Evolutionary conservation across 1,140 invertebrate genomes (phyloP), one percentile per base, ranked within the genome.

Genomic region (Drosophila rufa): DNA sequence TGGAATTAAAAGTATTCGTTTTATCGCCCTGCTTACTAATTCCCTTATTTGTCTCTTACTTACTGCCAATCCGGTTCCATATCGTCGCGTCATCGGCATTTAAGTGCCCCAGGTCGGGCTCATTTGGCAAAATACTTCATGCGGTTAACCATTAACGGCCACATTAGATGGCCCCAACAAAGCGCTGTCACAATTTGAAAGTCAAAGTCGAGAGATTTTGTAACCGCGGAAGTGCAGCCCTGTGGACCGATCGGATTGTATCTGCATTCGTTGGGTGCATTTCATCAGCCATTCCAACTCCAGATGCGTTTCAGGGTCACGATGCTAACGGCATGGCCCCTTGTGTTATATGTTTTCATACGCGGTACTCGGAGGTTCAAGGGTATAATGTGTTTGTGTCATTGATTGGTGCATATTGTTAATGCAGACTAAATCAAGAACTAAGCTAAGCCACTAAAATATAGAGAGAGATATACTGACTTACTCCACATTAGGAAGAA

Each of bases 191-290:
- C 48, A 77, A 80, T 90, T 83, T 90, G 85, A 90, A 89, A 89
- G 86, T 90, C 86, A 90, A 74, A 76, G 61, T 82, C 70, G 70
- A 33, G 8, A 33, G 30, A 76, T 89, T 89, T 87, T 80, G 84
- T 78, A 87, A 87, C 80, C 84, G 51, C 43, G 57, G 53, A 65
- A 80, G 62, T 79, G 77, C 60, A 56, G 56, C 42, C 9, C n/a
- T 3, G 42, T 61, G 58, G n/a, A n/a, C 38, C 40, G 62, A 30
- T 46, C 22, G 73, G 42, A 61, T 78, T 51, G 42, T 48, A 73
- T 69, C 47, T 65, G 27, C 65, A 22, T 53, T 55, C 40, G 74
- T 59, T 59, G 62, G 40, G 27, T 68, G 53, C 74, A 85, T 89
- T 89, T 84, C 85, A 90, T 75, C 82, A 90, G 78, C 67, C 62